Conservation (phyloP, 2,113 vertebrate genomes). For the Rhinolophus sinicus region DNA sequence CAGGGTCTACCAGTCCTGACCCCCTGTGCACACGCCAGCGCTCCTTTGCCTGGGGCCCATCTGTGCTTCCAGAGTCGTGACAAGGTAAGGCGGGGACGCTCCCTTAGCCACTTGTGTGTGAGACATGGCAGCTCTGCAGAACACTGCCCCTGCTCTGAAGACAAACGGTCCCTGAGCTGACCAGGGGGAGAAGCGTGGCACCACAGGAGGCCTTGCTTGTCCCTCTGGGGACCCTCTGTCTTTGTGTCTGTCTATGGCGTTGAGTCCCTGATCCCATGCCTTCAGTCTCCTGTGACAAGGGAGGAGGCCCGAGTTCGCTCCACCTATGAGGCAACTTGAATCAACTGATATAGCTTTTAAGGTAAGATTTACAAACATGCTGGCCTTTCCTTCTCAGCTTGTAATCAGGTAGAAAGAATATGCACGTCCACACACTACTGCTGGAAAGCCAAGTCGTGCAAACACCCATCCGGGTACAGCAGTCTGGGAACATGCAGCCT, state of each 20-base stretch:
- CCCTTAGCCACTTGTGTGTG: no score
- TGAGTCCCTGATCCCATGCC: rapidly evolving
- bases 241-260: no score
- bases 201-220: no score
- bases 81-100: no score
- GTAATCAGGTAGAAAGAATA: background rate
- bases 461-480: background rate
- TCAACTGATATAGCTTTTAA: background rate
- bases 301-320: background rate
- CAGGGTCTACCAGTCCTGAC: background rate
- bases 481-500: background rate
- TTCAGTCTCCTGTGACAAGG: background rate
- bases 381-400: background rate
- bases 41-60: no score
- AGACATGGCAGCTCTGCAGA: background rate
- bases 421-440: background rate
- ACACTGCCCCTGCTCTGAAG: background rate
- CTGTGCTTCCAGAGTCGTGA: no score
- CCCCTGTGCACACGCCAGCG: rapidly evolving
- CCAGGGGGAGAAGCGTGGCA: rapidly evolving
- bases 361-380: background rate
- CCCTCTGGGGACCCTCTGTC: background rate
- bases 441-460: background rate
- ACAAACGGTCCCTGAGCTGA: background rate
- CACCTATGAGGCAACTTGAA: background rate